These are phyloP conservation scores for Hypolimnas misippus DNA, from an alignment of 2,888 invertebrate species.

Conservation along the genomic window DNA sequence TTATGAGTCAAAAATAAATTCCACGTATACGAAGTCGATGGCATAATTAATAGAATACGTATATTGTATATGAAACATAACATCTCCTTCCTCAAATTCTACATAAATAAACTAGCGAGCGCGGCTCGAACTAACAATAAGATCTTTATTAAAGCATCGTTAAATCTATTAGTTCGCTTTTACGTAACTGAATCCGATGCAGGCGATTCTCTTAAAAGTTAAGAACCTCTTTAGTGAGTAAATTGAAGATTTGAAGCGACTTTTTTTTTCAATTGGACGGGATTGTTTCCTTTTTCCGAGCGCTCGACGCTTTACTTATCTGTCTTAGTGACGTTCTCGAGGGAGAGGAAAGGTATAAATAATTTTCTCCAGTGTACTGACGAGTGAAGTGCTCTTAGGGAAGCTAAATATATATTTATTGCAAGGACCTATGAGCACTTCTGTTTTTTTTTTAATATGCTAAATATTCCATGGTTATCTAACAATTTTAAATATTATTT, in stretches of 20 bases:
- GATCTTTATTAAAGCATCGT: not conserved
- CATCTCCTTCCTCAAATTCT: no score
- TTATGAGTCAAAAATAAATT: no score
- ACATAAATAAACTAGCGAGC: not conserved
- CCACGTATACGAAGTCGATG: no score
- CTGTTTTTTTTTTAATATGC: slow-evolving; percentile 1
- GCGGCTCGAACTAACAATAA: not conserved
- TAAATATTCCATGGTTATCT: no score
- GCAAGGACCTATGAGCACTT: not conserved
- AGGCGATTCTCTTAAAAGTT: slow-evolving; percentile 45
- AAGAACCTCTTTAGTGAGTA: slow-evolving; percentile 47
- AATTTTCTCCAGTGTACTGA: slow-evolving; percentile 28
- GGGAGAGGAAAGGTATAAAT: slow-evolving; percentile 38
- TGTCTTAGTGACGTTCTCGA: slow-evolving; percentile 35
- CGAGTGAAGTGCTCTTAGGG: slow-evolving; percentile 21
- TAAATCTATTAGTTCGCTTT: slow-evolving; percentile 1
- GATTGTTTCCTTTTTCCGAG: slow-evolving; percentile 46
- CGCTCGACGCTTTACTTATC: slow-evolving; percentile 38
- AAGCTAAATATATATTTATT: slow-evolving; percentile 21
- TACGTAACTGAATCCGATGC: slow-evolving; percentile 25
- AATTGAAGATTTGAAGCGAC: slow-evolving; percentile 47
- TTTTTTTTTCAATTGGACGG: slow-evolving; percentile 45
- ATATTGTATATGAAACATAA: no score
- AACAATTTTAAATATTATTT: no score
- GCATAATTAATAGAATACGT: no score